Evolutionary conservation across 2,888 invertebrate species (phyloP).

Genomic region (Marasmarcha lunaedactyla): DNA sequence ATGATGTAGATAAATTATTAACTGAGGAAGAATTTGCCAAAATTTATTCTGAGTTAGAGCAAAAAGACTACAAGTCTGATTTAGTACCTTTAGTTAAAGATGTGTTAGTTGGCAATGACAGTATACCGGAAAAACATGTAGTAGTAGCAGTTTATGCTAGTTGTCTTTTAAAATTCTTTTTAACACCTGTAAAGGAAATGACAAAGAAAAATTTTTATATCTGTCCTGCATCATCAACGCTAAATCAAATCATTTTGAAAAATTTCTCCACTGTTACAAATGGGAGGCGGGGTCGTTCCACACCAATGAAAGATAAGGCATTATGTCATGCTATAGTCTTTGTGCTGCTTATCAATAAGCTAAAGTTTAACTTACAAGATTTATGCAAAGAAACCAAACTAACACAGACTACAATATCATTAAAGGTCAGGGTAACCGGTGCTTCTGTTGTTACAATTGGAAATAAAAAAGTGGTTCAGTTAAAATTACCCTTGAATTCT

Average conservation of each 20-base stretch:
- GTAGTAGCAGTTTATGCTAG: conserved; percentile 42
- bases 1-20: conserved; percentile 49
- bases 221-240: conserved; percentile 31
- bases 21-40: conserved; percentile 41
- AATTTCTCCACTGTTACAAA: conserved; percentile 31
- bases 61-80: conserved; percentile 26
- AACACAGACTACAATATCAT: conserved; percentile 25
- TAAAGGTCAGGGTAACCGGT: conserved; percentile 38
- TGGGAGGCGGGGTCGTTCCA: conserved; percentile 29
- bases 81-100: conserved; percentile 28
- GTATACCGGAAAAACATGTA: conserved; percentile 21
- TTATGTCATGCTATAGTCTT: conserved; percentile 47
- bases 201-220: conserved; percentile 29
- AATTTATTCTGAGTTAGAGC: conserved; percentile 34
- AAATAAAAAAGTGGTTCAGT: conserved; percentile 31
- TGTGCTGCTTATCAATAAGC: conserved; percentile 40
- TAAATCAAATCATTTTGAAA: conserved; percentile 35
- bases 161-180: conserved; percentile 27
- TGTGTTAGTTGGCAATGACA: conserved; percentile 17
- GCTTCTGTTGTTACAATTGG: conserved; percentile 28
- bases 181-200: conserved; percentile 27
- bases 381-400: conserved; percentile 34
- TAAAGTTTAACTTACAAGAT: conserved; percentile 35
- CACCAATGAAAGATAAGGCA: conserved; percentile 41
- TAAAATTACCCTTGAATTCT: conserved; percentile 36